A percentile compares a stretch with the other conserved stretches of the same genome.
Conservation (phyloP, 2,888 invertebrate genomes). For the Dryobotodes eremita region DNA sequence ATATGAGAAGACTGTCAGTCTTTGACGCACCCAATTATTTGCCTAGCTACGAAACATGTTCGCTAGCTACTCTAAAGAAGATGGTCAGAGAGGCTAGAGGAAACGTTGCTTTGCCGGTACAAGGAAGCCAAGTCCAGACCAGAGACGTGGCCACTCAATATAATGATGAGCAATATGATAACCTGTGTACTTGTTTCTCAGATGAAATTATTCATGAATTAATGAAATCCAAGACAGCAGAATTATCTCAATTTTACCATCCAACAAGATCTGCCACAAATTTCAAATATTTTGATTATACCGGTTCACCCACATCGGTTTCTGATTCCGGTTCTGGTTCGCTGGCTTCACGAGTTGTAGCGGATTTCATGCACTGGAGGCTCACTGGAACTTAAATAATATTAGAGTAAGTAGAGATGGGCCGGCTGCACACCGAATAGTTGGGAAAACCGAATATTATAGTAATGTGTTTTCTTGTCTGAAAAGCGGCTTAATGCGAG, state of each 20-base stretch:
- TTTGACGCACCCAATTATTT: constrained; percentile 73
- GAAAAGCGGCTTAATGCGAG: neutral
- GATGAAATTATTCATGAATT: constrained; percentile 64
- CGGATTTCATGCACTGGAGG: neutral
- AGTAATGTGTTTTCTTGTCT: neutral
- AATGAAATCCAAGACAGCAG: neutral
- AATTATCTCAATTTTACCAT: constrained; percentile 18
- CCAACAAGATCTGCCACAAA: neutral
- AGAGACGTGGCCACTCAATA: constrained; percentile 77
- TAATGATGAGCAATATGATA: constrained; percentile 77
- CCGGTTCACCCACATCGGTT: neutral
- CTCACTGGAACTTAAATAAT: neutral
- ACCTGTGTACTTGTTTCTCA: constrained; percentile 80
- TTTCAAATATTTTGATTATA: constrained; percentile 1
- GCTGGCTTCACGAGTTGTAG: neutral
- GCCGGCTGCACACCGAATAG: neutral
- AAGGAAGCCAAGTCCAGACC: constrained; percentile 66
- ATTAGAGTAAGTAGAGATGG: neutral
- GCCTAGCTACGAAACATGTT: constrained; percentile 79
- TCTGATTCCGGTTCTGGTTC: neutral
- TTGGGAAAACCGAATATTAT: neutral
- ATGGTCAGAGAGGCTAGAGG: constrained; percentile 75
- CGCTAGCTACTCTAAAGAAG: constrained; percentile 72
- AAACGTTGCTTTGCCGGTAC: constrained; percentile 52
- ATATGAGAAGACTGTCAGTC: constrained; percentile 79